These are phyloP conservation scores for Atopsyche davidsoni DNA, from an alignment of 1,140 invertebrate genomes.

Conservation along the genomic window DNA sequence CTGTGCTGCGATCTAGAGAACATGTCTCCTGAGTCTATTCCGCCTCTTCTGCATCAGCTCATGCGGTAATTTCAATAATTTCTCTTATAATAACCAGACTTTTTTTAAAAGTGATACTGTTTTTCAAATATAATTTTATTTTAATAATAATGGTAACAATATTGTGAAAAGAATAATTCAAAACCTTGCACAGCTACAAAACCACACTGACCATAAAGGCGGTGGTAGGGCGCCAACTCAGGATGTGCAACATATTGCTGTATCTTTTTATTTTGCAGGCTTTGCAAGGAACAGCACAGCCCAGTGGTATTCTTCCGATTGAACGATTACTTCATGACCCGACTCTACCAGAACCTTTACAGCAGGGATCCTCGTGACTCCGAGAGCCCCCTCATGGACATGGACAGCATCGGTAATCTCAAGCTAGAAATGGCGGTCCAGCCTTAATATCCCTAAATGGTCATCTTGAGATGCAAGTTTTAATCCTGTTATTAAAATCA, in stretches of 20 bases:
- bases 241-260: not conserved
- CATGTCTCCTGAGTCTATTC: slow-evolving; percentile 37
- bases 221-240: no score
- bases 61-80: slow-evolving; percentile 22
- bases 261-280: slow-evolving; percentile 19
- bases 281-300: slow-evolving; percentile 36
- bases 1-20: slow-evolving; percentile 35
- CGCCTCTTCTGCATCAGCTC: slow-evolving; percentile 38
- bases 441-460: no score
- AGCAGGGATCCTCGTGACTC: slow-evolving; percentile 19
- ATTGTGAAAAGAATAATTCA: no score
- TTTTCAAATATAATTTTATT: no score
- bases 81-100: no score
- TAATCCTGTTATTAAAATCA: no score
- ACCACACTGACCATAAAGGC: no score
- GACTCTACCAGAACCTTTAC: slow-evolving; percentile 31
- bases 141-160: no score
- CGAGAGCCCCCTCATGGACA: slow-evolving; percentile 24
- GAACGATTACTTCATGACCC: slow-evolving; percentile 35
- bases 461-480: no score
- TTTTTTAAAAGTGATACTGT: no score
- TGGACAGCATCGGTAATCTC: slow-evolving; percentile 34
- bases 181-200: no score
- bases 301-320: slow-evolving; percentile 34
- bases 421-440: not conserved